Conservation (phyloP, 1,140 invertebrate genomes). For the Kradibia gibbosae region DNA sequence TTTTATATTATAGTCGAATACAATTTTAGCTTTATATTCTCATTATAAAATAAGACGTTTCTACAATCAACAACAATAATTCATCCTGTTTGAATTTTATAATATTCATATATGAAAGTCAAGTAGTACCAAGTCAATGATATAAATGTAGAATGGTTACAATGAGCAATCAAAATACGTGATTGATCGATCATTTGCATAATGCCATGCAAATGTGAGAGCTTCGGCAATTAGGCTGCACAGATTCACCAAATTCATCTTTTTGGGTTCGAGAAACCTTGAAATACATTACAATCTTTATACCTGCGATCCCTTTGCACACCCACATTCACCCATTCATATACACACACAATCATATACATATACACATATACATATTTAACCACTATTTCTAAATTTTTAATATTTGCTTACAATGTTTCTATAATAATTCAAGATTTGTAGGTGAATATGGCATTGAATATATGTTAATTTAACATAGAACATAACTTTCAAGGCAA, state of each 20-base stretch:
- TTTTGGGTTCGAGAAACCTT: conserved; percentile 37
- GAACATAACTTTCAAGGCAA: too few species aligned
- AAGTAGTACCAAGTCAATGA: conserved; percentile 6
- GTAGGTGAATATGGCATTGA: too few species aligned
- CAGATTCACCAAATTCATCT: conserved; percentile 50
- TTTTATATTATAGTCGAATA: not conserved
- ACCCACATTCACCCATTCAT: too few species aligned
- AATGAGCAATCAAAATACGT: conserved; percentile 39
- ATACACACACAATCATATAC: too few species aligned
- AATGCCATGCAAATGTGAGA: conserved; percentile 55
- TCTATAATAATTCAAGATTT: too few species aligned
- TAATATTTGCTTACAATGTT: too few species aligned
- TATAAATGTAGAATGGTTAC: not conserved
- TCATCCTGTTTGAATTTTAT: not conserved
- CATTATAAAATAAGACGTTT: not conserved
- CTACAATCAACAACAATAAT: not conserved
- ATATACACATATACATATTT: too few species aligned
- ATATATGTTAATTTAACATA: too few species aligned
- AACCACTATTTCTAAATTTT: too few species aligned
- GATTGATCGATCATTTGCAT: conserved; percentile 54
- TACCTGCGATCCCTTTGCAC: conserved; percentile 1
- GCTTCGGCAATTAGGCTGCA: conserved; percentile 51
- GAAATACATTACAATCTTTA: conserved; percentile 28
- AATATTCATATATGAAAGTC: conserved; percentile 22
- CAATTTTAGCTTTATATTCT: not conserved